These are phyloP conservation scores for Idaea straminata DNA, from an alignment of 2,888 invertebrate species.

Conservation along the genomic window DNA sequence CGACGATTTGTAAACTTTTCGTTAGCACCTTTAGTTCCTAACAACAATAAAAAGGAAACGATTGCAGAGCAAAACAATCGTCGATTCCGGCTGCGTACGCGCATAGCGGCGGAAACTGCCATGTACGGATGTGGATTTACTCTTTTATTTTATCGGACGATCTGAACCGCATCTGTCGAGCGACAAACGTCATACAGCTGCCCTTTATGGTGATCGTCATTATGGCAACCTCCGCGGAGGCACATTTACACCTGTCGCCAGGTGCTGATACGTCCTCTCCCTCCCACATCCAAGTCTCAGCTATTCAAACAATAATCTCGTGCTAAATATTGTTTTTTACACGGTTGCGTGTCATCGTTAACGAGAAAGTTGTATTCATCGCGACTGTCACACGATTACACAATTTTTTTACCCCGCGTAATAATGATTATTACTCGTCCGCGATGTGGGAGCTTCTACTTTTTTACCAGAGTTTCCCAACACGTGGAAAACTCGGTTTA, in stretches of 20 bases:
- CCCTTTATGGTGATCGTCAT: constrained; percentile 62
- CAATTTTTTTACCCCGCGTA: constrained; percentile 52
- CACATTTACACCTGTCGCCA: constrained; percentile 71
- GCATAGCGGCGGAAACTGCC: constrained; percentile 65
- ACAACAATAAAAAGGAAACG: constrained; percentile 70
- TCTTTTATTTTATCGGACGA: constrained; percentile 71
- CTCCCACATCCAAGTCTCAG: constrained; percentile 23
- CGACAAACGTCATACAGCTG: constrained; percentile 68
- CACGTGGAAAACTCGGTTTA: constrained; percentile 66
- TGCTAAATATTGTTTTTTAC: constrained; percentile 32
- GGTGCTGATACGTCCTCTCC: constrained; percentile 43
- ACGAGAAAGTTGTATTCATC: constrained; percentile 57
- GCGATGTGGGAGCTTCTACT: constrained; percentile 69
- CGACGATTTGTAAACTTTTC: not conserved
- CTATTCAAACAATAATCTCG: constrained; percentile 17
- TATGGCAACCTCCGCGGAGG: constrained; percentile 50
- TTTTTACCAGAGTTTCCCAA: constrained; percentile 71
- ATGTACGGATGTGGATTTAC: constrained; percentile 69
- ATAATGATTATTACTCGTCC: constrained; percentile 63
- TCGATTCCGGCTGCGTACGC: constrained; percentile 63
- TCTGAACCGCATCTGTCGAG: constrained; percentile 76
- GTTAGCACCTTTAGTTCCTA: constrained; percentile 7
- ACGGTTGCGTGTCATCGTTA: constrained; percentile 51
- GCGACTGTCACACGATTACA: constrained; percentile 55
- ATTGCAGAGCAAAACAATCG: constrained; percentile 71